These are phyloP conservation scores for Synanthedon vespiformis DNA, from an alignment of 2,888 invertebrate species.

Conservation along the genomic window DNA sequence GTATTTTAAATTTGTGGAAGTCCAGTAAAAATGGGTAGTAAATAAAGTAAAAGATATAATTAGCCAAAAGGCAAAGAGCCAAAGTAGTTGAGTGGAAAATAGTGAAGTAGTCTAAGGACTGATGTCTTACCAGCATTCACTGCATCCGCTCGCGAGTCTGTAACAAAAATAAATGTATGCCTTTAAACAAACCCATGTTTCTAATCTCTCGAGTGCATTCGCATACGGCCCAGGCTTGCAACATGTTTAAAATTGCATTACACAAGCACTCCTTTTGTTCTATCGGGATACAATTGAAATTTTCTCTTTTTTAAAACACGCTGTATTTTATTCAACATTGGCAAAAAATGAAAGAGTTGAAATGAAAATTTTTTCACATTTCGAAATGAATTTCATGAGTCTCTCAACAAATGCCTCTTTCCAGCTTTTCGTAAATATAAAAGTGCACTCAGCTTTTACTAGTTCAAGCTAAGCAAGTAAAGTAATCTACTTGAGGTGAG, in stretches of 20 bases:
- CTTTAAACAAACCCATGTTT: background rate
- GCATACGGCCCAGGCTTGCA: background rate
- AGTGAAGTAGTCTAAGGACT: conserved; percentile 13
- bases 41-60: conserved; percentile 17
- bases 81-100: conserved; percentile 20
- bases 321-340: too few species aligned
- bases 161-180: background rate
- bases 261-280: background rate
- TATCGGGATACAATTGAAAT: background rate
- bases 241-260: background rate
- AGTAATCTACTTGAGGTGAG: background rate
- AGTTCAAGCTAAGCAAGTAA: background rate
- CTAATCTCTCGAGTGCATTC: background rate
- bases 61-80: conserved; percentile 32
- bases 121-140: conserved; percentile 24
- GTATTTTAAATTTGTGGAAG: too few species aligned
- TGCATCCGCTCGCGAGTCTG: conserved; percentile 17
- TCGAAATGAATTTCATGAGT: background rate
- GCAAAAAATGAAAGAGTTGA: too few species aligned
- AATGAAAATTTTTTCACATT: too few species aligned
- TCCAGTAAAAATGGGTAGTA: background rate
- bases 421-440: background rate
- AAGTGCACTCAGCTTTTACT: background rate
- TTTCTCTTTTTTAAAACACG: background rate
- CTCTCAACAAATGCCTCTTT: background rate